These are phyloP conservation scores for Strix uralensis DNA, from an alignment of 2,113 vertebrate species.

Conservation along the genomic window DNA sequence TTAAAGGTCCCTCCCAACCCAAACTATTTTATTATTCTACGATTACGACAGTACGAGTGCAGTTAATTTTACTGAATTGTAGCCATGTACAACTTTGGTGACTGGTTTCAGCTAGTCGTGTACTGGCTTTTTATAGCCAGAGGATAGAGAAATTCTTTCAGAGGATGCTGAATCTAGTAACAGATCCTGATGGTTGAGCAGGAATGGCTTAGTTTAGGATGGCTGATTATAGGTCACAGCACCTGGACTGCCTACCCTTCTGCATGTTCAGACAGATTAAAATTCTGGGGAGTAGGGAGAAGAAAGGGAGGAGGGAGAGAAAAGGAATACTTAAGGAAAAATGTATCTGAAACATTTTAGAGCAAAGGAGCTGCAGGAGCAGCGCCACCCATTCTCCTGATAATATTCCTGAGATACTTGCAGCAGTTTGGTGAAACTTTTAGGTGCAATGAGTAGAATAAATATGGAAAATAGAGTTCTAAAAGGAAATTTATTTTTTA, in stretches of 20 bases:
- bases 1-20: background rate
- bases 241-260: background rate
- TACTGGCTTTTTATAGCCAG: background rate
- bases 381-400: accelerated
- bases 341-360: background rate
- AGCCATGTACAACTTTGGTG: background rate
- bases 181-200: background rate
- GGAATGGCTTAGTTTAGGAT: background rate
- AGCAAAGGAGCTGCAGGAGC: background rate
- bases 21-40: background rate
- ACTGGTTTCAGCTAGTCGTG: background rate
- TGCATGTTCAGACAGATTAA: background rate
- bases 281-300: background rate
- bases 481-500: background rate
- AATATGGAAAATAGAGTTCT: background rate
- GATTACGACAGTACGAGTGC: accelerated
- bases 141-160: background rate
- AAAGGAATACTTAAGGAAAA: background rate
- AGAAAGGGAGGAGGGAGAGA: background rate
- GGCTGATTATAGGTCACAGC: background rate
- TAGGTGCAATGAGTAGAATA: background rate
- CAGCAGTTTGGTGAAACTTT: background rate
- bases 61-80: background rate
- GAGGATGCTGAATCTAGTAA: background rate
- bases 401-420: background rate